Conservation (phyloP, 1,140 invertebrate species). For the Nylanderia fulva region DNA sequence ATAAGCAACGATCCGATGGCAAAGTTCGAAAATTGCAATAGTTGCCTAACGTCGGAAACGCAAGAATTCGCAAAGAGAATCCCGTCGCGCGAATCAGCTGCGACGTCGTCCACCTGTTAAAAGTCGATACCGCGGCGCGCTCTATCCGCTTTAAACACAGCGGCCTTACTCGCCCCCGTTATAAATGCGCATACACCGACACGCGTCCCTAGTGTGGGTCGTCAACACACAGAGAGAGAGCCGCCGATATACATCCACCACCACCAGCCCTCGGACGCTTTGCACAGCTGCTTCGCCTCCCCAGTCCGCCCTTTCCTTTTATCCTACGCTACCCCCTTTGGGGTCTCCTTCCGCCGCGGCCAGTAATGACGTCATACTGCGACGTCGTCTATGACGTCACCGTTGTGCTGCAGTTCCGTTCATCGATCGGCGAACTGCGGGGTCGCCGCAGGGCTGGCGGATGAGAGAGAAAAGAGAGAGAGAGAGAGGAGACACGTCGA, state of each 20-base stretch:
- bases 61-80: background rate
- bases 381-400: constrained; percentile 83
- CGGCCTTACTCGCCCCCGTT: constrained; percentile 79
- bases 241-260: constrained; percentile 58
- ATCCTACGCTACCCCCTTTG: constrained; percentile 61
- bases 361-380: constrained; percentile 81
- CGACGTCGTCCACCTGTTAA: constrained; percentile 75
- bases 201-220: constrained; percentile 58
- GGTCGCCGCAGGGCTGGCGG: constrained; percentile 63
- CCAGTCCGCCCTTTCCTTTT: constrained; percentile 50
- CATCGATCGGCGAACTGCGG: constrained; percentile 78
- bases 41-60: constrained; percentile 39
- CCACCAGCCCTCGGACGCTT: constrained; percentile 39
- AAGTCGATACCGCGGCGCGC: constrained; percentile 63
- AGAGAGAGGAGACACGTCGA: background rate
- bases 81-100: constrained; percentile 44
- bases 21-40: constrained; percentile 40
- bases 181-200: constrained; percentile 58
- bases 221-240: constrained; percentile 65
- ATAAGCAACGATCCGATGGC: constrained; percentile 18
- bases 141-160: constrained; percentile 80
- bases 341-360: constrained; percentile 63
- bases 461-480: background rate
- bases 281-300: constrained; percentile 64
- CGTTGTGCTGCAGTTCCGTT: constrained; percentile 84